Conservation (phyloP, 2,113 vertebrate species). For the Herpetotheres cachinnans region DNA sequence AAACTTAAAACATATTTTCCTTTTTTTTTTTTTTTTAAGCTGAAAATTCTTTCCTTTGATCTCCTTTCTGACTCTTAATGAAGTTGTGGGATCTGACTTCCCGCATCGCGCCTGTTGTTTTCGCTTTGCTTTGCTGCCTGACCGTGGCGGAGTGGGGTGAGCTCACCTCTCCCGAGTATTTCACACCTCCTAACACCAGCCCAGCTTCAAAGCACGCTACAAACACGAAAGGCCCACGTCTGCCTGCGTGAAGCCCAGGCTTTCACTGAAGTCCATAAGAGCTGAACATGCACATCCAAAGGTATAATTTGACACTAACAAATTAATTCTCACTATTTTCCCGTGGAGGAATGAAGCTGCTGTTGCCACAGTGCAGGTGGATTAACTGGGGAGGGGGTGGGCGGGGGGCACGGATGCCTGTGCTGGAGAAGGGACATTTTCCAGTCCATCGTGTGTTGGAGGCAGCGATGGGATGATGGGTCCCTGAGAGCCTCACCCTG, state of each 20-base stretch:
- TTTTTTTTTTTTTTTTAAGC: not conserved
- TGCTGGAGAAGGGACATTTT: not conserved
- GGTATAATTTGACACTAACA: not conserved
- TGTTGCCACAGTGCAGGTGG: not conserved
- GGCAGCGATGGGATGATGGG: not conserved
- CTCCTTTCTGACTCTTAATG: not conserved
- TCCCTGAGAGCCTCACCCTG: rapidly evolving
- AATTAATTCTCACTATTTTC: not conserved
- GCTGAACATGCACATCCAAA: not conserved
- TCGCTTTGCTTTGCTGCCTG: not conserved
- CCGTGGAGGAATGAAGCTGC: not conserved
- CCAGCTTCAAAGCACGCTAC: not conserved
- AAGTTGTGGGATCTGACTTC: not conserved
- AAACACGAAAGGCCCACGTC: not conserved
- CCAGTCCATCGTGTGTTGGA: not conserved
- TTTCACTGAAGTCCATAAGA: not conserved
- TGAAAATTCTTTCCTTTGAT: not conserved
- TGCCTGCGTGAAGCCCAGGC: not conserved
- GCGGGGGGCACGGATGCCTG: rapidly evolving
- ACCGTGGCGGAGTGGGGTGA: not conserved
- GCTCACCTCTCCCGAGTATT: not conserved
- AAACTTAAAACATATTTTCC: not conserved
- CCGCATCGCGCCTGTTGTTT: not conserved
- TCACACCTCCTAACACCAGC: not conserved
- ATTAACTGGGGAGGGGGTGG: not conserved